These are phyloP conservation scores for Urocyon cinereoargenteus DNA, from an alignment of 2,797 vertebrate genomes.

Conservation along the genomic window DNA sequence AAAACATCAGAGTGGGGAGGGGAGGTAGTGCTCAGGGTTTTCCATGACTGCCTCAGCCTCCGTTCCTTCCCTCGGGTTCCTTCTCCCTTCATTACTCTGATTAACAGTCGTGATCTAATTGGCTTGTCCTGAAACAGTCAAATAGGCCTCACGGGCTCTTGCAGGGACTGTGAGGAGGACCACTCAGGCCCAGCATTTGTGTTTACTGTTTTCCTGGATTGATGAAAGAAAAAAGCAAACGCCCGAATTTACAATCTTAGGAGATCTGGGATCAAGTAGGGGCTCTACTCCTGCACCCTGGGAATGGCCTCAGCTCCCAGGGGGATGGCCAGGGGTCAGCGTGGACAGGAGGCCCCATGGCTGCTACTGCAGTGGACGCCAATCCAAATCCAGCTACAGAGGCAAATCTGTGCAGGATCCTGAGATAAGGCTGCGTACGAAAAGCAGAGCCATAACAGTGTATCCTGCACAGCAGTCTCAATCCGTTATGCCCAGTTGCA, in stretches of 20 bases:
- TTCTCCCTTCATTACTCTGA: slow-evolving; percentile 73
- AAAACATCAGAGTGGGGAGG: slow-evolving; percentile 74
- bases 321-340: neutral
- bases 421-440: neutral
- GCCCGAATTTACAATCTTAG: neutral
- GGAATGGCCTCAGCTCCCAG: neutral
- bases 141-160: slow-evolving; percentile 65
- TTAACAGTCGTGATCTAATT: slow-evolving; percentile 77
- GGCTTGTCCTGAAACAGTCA: slow-evolving; percentile 71
- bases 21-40: neutral
- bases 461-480: neutral
- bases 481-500: neutral
- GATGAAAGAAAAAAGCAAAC: neutral
- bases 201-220: slow-evolving; percentile 40
- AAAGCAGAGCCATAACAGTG: neutral
- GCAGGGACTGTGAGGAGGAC: neutral
- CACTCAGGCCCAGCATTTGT: neutral
- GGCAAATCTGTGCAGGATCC: neutral
- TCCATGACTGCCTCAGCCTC: slow-evolving; percentile 46
- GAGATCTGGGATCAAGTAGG: neutral
- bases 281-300: neutral
- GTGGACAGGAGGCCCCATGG: neutral
- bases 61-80: slow-evolving; percentile 30
- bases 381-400: neutral
- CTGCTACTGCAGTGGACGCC: neutral